A percentile compares a stretch with the other conserved stretches of the same genome.
Conservation (phyloP, 1,140 invertebrate genomes). For the Phocides pigmalion region DNA sequence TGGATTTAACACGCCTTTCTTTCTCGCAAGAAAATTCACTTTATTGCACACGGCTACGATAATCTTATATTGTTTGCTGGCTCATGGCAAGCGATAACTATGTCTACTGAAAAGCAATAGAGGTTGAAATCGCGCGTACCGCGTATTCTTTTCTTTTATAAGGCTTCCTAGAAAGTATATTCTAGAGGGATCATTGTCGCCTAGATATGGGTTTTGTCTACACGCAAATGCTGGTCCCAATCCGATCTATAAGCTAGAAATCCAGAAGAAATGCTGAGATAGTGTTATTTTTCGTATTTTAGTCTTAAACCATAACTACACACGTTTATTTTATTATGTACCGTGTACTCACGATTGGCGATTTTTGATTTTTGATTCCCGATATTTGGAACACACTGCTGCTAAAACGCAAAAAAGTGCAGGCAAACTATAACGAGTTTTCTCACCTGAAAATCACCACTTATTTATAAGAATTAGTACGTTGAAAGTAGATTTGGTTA, state of each 20-base stretch:
- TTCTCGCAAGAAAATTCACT: conserved; percentile 18
- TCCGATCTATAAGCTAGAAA: neutral
- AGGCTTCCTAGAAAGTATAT: conserved; percentile 61
- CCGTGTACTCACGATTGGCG: no score
- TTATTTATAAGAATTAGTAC: no score
- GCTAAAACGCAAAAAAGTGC: no score
- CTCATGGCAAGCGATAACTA: conserved; percentile 35
- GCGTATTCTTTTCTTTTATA: conserved; percentile 38
- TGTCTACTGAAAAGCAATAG: conserved; percentile 41
- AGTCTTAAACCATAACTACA: no score
- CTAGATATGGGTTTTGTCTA: conserved; percentile 58
- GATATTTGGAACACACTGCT: no score
- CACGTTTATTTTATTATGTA: no score
- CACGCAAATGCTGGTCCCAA: conserved; percentile 40
- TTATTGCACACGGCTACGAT: conserved; percentile 15
- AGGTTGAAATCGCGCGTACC: conserved; percentile 32
- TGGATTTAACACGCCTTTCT: neutral
- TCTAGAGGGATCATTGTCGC: conserved; percentile 61
- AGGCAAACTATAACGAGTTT: no score
- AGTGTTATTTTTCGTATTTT: no score
- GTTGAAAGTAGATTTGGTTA: no score
- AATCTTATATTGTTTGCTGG: conserved; percentile 24
- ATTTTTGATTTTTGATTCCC: no score
- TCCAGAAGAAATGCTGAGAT: neutral
- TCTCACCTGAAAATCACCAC: no score